Evolutionary conservation across 2,797 vertebrate species (phyloP).

Genomic region (Sebastolobus alascanus): DNA sequence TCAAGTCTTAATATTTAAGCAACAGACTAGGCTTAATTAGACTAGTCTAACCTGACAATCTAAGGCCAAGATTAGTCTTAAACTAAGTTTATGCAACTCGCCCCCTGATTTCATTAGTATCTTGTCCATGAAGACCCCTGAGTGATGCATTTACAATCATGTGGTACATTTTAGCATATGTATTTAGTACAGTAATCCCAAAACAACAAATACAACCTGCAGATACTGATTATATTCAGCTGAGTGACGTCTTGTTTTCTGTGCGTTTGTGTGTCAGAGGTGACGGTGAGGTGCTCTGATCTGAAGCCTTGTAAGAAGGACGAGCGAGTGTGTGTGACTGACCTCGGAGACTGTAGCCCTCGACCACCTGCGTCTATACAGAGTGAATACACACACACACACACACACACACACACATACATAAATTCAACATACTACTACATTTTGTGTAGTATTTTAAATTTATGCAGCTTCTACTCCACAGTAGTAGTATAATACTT

Average conservation of each 20-base stretch:
- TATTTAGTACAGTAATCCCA: not conserved
- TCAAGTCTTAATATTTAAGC: no score
- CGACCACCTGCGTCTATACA: not conserved
- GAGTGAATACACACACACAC: constrained; percentile 33
- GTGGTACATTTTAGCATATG: not conserved
- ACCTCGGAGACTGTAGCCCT: constrained; percentile 28
- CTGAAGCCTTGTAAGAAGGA: constrained; percentile 28
- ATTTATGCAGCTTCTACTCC: not conserved
- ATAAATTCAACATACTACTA: no score
- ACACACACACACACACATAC: not conserved
- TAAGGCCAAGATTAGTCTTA: no score
- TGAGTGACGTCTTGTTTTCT: not conserved
- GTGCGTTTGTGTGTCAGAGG: constrained; percentile 19
- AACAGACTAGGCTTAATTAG: no score
- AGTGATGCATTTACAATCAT: not conserved
- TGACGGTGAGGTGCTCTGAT: constrained; percentile 28
- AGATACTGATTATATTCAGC: not conserved
- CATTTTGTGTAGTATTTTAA: not conserved
- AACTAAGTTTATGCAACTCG: no score
- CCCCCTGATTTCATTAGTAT: no score
- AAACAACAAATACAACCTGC: not conserved
- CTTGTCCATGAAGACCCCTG: not conserved
- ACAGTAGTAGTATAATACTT: not conserved
- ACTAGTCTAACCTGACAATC: no score
- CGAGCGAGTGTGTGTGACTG: constrained; percentile 36